phyloP scores from a whole-genome alignment of 2,113 vertebrate species.

The Glaucomys volans region DNA sequence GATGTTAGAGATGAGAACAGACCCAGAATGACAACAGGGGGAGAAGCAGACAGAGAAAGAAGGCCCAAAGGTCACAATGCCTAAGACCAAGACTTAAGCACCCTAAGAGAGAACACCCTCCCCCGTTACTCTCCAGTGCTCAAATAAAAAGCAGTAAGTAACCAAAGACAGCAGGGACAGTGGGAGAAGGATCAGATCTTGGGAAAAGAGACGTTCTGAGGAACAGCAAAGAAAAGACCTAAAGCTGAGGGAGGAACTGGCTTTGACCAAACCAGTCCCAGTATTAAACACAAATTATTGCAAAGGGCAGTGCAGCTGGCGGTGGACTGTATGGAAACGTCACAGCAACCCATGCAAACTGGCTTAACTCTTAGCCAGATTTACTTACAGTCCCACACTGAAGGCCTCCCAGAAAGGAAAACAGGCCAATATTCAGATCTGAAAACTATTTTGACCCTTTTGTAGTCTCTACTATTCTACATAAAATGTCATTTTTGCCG shows the following conservation, averaged over 20 bases:
- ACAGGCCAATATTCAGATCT: background rate
- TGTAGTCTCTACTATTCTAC: background rate
- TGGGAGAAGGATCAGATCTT: background rate
- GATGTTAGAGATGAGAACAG: background rate
- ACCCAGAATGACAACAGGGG: background rate
- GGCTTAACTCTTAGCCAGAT: background rate
- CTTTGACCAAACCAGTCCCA: background rate
- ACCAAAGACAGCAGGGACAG: background rate
- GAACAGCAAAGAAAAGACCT: background rate
- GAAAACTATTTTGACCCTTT: background rate
- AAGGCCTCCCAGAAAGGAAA: background rate
- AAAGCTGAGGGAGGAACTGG: background rate
- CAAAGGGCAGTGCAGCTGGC: background rate
- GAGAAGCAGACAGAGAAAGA: background rate
- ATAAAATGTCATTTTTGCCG: background rate
- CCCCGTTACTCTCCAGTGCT: background rate
- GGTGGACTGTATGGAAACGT: background rate
- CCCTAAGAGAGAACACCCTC: background rate
- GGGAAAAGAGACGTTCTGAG: background rate
- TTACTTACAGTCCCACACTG: background rate
- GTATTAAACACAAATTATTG: background rate
- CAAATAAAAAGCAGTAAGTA: background rate
- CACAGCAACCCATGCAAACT: background rate
- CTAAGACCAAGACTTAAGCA: background rate
- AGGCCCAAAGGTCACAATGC: background rate